A percentile compares a stretch with the other conserved stretches of the same genome.
Conservation (phyloP, 2,113 vertebrate genomes). For the Neodon shergylaensis region DNA sequence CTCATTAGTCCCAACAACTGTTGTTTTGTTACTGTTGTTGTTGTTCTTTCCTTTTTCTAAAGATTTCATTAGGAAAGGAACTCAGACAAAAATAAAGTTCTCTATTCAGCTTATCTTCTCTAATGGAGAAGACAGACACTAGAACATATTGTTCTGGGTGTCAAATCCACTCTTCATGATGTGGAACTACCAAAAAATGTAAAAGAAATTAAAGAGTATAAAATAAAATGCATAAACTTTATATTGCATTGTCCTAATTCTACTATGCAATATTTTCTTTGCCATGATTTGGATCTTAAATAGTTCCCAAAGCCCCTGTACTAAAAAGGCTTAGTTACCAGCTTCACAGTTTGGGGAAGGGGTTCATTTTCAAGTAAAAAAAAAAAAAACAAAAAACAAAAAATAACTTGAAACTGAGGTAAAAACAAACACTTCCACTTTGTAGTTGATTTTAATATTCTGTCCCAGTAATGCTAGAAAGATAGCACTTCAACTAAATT, state of each 20-base stretch:
- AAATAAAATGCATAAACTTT: background rate
- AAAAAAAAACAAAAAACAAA: background rate
- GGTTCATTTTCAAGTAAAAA: background rate
- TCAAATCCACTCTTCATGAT: background rate
- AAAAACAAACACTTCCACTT: background rate
- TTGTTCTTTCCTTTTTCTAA: background rate
- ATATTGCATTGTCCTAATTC: background rate
- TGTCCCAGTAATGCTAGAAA: background rate
- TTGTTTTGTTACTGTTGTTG: too few relatives aligned
- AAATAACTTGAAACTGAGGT: background rate
- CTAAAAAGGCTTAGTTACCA: background rate
- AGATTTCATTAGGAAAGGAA: constrained; percentile 37
- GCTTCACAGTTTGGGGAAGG: too few relatives aligned
- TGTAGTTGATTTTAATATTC: background rate
- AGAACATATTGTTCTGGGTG: background rate
- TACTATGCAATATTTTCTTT: too few relatives aligned
- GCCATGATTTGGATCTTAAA: background rate
- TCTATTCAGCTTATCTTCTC: constrained; percentile 44
- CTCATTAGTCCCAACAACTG: background rate
- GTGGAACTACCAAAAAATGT: background rate
- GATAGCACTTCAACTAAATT: background rate
- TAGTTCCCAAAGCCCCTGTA: too few relatives aligned
- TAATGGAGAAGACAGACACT: background rate
- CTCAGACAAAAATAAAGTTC: constrained; percentile 52
- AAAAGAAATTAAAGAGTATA: background rate